phyloP scores from a whole-genome alignment of 2,797 vertebrate genomes.

The Corythornis leucogaster region DNA sequence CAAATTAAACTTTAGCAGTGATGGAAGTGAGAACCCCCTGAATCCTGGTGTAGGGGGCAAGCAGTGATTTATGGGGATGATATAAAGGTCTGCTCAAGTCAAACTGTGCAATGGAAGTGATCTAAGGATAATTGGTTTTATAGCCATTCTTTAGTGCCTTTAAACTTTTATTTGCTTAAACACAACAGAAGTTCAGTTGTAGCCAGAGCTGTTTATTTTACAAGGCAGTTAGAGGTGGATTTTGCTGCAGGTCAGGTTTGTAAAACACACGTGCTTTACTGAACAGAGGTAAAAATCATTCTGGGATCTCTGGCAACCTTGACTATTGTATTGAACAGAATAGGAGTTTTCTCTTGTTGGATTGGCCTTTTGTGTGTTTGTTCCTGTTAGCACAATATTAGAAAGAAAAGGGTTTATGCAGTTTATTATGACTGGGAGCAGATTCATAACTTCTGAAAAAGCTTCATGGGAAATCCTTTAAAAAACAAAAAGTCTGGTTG shows the following conservation, averaged over 20 bases:
- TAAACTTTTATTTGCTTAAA: constrained; percentile 71
- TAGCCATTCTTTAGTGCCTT: constrained; percentile 46
- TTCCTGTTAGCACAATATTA: background rate
- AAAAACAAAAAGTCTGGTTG: background rate
- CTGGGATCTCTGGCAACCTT: background rate
- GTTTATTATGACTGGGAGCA: background rate
- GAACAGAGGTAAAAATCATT: background rate
- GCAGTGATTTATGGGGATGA: constrained; percentile 26
- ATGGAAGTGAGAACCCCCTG: background rate
- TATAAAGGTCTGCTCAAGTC: constrained; percentile 27
- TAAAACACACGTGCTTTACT: background rate
- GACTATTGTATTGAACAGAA: constrained; percentile 12
- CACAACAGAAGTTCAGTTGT: constrained; percentile 67
- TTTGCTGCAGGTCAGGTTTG: constrained; percentile 47
- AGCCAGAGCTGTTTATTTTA: constrained; percentile 75
- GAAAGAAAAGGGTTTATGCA: background rate
- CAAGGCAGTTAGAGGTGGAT: constrained; percentile 59
- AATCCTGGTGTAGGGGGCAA: background rate
- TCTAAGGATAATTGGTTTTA: constrained; percentile 72
- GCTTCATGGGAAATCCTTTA: background rate
- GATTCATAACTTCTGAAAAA: background rate
- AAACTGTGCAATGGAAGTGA: constrained; percentile 37
- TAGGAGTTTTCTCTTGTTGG: background rate
- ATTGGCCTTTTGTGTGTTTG: background rate
- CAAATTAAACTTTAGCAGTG: background rate